Base-by-base conservation (phyloP, 2,888 invertebrate genomes). In the Drosophila borealis region DNA sequence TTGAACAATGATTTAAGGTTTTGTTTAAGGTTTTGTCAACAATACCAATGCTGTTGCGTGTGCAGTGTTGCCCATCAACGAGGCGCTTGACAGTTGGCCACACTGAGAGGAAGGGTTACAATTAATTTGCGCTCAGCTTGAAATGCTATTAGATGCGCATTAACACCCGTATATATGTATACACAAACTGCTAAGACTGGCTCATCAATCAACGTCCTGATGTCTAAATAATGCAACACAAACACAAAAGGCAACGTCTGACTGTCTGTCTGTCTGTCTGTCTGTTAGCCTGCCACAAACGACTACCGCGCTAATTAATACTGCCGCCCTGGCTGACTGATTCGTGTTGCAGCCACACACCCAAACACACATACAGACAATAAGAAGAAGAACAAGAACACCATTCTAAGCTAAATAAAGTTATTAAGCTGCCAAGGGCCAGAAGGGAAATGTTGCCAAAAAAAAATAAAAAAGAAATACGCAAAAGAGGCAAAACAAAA, bases 231-330 rank as follows among this genome's bases (percentile, higher is more conserved):
- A 83, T 63, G 59, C 84, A 73, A 79, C 68, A 71, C 71, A 60
- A 37, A 45, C 37, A 68, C 56, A 73, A 54, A 53, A 63, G 61
- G 57, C 48, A 48, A 62, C 63, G 19, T 44, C 42, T 44, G 42
- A 45, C 14, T 50, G 56, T 56, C 44, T 57, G 36, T 45, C 49
- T 46, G 66, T 60, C 67, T 53, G 19, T 29, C 54, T 36, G 42
- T 53, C 29, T 59, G 60, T 56, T 21, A 19, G 68, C 41, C 68
- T 75, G 71, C 80, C 83, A 88, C 78, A 84, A 86, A 84, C 87
- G 84, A 84, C 83, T 82, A 84, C 87, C 87, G 75, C 89, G 80
- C 89, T 84, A 84, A 84, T 84, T 84, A 84, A 84, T 84, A 84
- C 80, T 71, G 74, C 77, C 80, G 80, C 77, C 66, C 73, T 60